A percentile compares a stretch with the other conserved stretches of the same genome.
Conservation (phyloP, 2,888 invertebrate species). For the Ichneumoninae sp. region DNA sequence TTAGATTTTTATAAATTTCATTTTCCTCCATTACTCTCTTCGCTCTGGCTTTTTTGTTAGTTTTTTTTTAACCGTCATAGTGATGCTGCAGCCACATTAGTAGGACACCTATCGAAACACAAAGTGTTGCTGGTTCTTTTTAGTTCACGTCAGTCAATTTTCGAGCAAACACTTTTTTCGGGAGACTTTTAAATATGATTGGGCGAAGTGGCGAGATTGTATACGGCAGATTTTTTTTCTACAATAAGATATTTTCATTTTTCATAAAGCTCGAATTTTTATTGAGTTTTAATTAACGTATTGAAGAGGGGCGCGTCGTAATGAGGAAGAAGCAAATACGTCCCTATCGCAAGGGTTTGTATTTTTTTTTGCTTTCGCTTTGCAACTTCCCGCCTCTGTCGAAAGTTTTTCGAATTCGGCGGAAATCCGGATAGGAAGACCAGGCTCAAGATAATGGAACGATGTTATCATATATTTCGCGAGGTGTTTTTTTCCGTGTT, state of each 20-base stretch:
- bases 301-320: constrained; percentile 46
- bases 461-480: constrained; percentile 44
- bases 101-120: constrained; percentile 36
- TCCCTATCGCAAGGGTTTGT: constrained; percentile 44
- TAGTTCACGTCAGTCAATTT: constrained; percentile 39
- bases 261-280: constrained; percentile 53
- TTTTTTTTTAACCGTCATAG: constrained; percentile 42
- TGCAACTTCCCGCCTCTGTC: constrained; percentile 50
- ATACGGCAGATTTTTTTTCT: constrained; percentile 30
- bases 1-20: constrained; percentile 16
- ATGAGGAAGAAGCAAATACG: constrained; percentile 49
- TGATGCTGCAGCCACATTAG: constrained; percentile 30
- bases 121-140: constrained; percentile 20
- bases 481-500: constrained; percentile 11
- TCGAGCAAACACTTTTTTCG: constrained; percentile 4
- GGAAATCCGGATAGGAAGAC: constrained; percentile 65
- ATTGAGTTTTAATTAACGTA: constrained; percentile 21
- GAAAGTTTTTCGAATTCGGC: constrained; percentile 55
- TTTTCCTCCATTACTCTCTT: constrained; percentile 39
- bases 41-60: constrained; percentile 6
- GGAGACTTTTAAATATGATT: constrained; percentile 41
- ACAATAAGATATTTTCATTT: constrained; percentile 19
- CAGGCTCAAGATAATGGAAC: constrained; percentile 65
- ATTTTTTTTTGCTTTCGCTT: constrained; percentile 14
- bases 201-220: constrained; percentile 43